Evolutionary conservation across 2,797 vertebrate genomes (phyloP), one percentile per base, ranked within the genome.

Genomic region (Tangara arthus): DNA sequence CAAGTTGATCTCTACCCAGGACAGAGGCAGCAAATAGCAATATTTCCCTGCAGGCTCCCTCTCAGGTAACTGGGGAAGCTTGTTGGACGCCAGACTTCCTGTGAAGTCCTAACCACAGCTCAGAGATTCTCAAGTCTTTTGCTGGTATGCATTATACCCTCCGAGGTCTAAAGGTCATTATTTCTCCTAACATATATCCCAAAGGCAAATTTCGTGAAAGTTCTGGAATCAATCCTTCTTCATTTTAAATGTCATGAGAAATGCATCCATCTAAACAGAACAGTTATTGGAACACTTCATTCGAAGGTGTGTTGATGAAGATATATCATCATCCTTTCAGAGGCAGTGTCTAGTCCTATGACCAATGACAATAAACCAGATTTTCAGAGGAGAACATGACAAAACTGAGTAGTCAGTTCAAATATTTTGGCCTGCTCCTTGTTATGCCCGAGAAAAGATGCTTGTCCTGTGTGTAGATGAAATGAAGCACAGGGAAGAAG

Each of bases 291-390:
- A 79, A 37, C 17, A 15, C 4, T 64, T 82, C 8, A 19, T 13
- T 68, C 15, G 41, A 28, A 78, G 17, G 14, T 2, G 1, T 32
- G 18, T 23, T 64, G n/a, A 6, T 56, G 30, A 73, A 64, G 37
- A 32, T 1, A 1, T 17, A 17, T 7, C 0, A 0, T 26, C 15
- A n/a, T 53, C 75, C n/a, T 89, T 65, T 69, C 30, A 64, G 56
- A 49, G 9, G 4, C 14, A 37, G 3, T 52, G 28, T 19, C 41
- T 66, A 37, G 41, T 85, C 11, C 12, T 63, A 4, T 19, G 4
- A 37, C 27, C 66, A 69, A 44, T 52, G 47, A 21, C 8, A 60
- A 3, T 47, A 80, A 80, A 63, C 15, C 18, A 2, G 4, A 26
- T 68, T 75, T 76, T 53, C 78, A 60, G 19, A 35, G 53, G 39